Base-by-base conservation (phyloP, 2,888 invertebrate genomes). In the Tipula confusa region DNA sequence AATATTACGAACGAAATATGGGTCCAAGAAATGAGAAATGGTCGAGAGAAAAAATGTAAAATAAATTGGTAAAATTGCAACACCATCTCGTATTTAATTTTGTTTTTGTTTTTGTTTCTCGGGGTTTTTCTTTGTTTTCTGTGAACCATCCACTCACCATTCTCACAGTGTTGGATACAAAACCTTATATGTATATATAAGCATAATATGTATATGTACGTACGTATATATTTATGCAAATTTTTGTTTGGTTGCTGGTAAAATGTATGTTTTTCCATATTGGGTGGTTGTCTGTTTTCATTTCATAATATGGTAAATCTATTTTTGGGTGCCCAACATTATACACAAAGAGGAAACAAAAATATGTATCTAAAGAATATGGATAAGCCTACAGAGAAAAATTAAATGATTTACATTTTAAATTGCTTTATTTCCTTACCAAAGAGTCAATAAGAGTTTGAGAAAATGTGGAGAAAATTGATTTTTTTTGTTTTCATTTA, bases 331-430 rank as follows among this genome's bases (percentile, higher is more conserved):
- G 64, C 64, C 9, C 64, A 64, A 24, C 64, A 64, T 64, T n/a
- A 18, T 24, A 64, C 11, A 13, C 9, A 9, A 11, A 64, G 64
- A 18, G 1, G 6, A 64, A 24, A 24, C 9, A 18, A 11, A 7
- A 24, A 9, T 64, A 64, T n/a, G n/a, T n/a, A n/a, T n/a, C n/a
- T 24, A 64, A 64, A 64, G 43, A 43, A 64, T 64, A 18, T 24
- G 64, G 64, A 64, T 64, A 64, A 64, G 64, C 64, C 64, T 24
- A 64, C 24, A 64, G 64, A 64, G 64, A 24, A 64, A 64, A 64
- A 64, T 64, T 64, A 64, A 64, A 64, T 64, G 64, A 64, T 64
- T 64, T 64, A 64, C 64, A 64, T 64, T 64, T 64, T 64, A 64
- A 64, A 64, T 64, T 64, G 64, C 64, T 64, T 64, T 64, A 64